phyloP scores from a whole-genome alignment of 2,797 vertebrate genomes.

The Trematomus bernacchii region DNA sequence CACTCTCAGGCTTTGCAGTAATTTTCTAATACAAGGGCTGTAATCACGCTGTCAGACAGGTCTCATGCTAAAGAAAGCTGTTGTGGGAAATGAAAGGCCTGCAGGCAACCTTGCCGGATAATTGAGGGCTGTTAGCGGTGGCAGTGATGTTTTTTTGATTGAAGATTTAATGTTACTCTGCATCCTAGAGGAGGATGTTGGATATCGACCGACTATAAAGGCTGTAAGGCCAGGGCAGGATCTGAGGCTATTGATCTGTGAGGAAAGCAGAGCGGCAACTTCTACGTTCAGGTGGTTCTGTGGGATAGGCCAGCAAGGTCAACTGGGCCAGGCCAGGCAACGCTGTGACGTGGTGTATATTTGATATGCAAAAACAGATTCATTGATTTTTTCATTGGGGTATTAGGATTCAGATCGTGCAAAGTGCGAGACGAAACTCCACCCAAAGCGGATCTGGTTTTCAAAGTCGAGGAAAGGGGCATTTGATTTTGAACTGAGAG shows the following conservation, averaged over 20 bases:
- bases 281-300: conserved; percentile 57
- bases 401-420: conserved; percentile 58
- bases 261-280: conserved; percentile 45
- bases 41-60: conserved; percentile 72
- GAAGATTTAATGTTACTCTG: conserved; percentile 74
- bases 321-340: conserved; percentile 28
- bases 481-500: conserved; percentile 67
- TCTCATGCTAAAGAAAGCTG: conserved; percentile 54
- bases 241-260: conserved; percentile 78
- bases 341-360: conserved; percentile 53
- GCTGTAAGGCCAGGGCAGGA: conserved; percentile 53
- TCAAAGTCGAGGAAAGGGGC: conserved; percentile 50
- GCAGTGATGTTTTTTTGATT: conserved; percentile 67
- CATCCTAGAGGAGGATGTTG: conserved; percentile 70
- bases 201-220: conserved; percentile 74
- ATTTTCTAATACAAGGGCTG: conserved; percentile 65
- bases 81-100: conserved; percentile 58
- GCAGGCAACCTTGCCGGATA: conserved; percentile 59
- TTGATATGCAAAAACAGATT: conserved; percentile 73
- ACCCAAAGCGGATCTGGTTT: conserved; percentile 58
- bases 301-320: conserved; percentile 70
- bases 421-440: conserved; percentile 50
- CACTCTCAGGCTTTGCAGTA: conserved; percentile 58
- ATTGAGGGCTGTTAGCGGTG: conserved; percentile 57
- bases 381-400: conserved; percentile 67